Percentiles rank a stretch among this genome's conserved stretches.
These are phyloP conservation scores for Catharus ustulatus DNA, from an alignment of 2,797 vertebrate species.

Conservation along the genomic window DNA sequence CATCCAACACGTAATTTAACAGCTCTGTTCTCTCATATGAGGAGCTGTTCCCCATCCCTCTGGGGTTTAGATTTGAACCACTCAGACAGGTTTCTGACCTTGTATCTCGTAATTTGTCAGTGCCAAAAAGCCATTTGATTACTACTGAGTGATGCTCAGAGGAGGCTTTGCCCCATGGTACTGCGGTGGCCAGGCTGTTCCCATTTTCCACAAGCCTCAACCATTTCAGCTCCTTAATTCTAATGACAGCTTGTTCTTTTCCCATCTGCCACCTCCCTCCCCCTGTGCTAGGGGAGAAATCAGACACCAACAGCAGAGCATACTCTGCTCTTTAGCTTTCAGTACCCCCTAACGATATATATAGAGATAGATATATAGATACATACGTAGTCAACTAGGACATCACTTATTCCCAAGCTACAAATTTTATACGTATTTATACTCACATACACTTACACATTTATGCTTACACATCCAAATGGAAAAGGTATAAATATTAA, in stretches of 20 bases:
- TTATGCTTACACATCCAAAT: not conserved
- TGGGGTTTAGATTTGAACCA: not conserved
- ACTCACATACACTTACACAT: not conserved
- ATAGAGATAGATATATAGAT: not conserved
- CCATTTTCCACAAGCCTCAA: not conserved
- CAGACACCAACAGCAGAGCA: conserved; percentile 24
- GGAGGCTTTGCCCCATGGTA: not conserved
- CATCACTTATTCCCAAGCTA: not conserved
- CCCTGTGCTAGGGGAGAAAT: conserved; percentile 32
- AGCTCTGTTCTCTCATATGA: not conserved
- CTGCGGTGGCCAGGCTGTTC: not conserved
- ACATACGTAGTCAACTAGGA: not conserved
- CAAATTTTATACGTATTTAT: not conserved
- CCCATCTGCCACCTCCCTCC: conserved; percentile 55
- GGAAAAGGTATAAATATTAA: not conserved
- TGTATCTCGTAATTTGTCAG: not conserved
- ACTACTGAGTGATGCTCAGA: not conserved
- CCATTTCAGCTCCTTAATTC: conserved; percentile 53
- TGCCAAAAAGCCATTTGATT: not conserved
- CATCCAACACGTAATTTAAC: not conserved
- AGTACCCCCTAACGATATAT: not conserved
- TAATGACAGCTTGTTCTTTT: conserved; percentile 44
- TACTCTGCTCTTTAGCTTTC: not conserved
- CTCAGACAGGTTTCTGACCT: not conserved
- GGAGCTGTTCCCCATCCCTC: not conserved